Conservation (phyloP, 1,140 invertebrate genomes). For the Papilio aristodemus region DNA sequence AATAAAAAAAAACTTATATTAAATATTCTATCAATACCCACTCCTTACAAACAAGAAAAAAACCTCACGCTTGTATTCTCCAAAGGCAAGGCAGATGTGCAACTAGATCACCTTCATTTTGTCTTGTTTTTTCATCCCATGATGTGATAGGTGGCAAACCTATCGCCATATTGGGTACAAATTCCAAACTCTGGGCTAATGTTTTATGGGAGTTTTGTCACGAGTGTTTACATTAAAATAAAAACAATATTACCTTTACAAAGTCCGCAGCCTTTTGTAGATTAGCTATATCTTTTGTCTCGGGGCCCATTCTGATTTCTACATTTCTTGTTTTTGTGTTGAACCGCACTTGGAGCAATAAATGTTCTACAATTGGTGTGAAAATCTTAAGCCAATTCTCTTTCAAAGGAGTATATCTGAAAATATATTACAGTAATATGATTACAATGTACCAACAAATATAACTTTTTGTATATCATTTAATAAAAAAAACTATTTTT, state of each 20-base stretch:
- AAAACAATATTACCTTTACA: constrained; percentile 84
- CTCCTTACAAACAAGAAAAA: too few species aligned
- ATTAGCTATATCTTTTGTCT: constrained; percentile 93
- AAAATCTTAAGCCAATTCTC: constrained; percentile 99
- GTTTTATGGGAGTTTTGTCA: too few species aligned
- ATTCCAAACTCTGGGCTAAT: too few species aligned
- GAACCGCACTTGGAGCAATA: constrained; percentile 96
- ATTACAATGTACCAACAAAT: not conserved
- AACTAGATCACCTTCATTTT: too few species aligned
- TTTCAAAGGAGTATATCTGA: constrained; percentile 95
- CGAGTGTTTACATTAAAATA: not conserved
- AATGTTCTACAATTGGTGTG: constrained; percentile 96
- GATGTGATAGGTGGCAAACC: too few species aligned
- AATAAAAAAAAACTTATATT: constrained; percentile 41
- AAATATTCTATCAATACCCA: too few species aligned
- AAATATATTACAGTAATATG: constrained; percentile 80
- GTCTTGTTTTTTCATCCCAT: too few species aligned
- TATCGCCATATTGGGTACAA: too few species aligned
- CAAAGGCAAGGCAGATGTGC: too few species aligned
- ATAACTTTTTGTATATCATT: too few species aligned
- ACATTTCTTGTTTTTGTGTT: constrained; percentile 96
- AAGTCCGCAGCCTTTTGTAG: constrained; percentile 99
- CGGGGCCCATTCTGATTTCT: constrained; percentile 88
- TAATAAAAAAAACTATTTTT: too few species aligned
- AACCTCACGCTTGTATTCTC: too few species aligned